phyloP scores from a whole-genome alignment of 2,113 vertebrate genomes.

The Blennius ocellaris region DNA sequence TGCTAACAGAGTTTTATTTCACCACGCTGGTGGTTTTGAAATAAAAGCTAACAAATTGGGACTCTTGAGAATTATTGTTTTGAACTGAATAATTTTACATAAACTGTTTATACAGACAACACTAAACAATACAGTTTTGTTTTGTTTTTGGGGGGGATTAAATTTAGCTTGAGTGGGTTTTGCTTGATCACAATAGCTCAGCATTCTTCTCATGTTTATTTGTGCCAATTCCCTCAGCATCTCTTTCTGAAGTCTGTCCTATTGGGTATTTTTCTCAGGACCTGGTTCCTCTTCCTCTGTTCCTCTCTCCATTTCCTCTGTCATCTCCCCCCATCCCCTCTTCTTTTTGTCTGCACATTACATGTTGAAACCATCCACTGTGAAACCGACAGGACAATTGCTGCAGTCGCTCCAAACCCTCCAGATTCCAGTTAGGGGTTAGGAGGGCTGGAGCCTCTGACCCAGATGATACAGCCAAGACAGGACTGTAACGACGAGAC shows the following conservation, averaged over 20 bases:
- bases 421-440: too few relatives aligned
- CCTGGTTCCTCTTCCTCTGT: constrained; percentile 8
- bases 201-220: constrained; percentile 32
- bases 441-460: too few relatives aligned
- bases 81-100: neutral
- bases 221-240: constrained; percentile 25
- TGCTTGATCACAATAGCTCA: constrained; percentile 29
- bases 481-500: too few relatives aligned
- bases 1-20: neutral
- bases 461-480: too few relatives aligned
- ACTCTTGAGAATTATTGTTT: neutral
- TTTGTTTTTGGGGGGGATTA: neutral
- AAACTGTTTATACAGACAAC: too few relatives aligned
- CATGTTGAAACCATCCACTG: neutral
- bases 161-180: constrained; percentile 34
- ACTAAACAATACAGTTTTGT: neutral
- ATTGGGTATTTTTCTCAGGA: constrained; percentile 21
- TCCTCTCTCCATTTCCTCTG: neutral
- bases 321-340: neutral
- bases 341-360: constrained; percentile 7
- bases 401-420: too few relatives aligned
- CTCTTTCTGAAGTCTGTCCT: constrained; percentile 23
- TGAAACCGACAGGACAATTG: too few relatives aligned
- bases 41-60: neutral
- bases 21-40: neutral